These are phyloP conservation scores for Popillia japonica DNA, from an alignment of 1,140 invertebrate species.

Conservation along the genomic window DNA sequence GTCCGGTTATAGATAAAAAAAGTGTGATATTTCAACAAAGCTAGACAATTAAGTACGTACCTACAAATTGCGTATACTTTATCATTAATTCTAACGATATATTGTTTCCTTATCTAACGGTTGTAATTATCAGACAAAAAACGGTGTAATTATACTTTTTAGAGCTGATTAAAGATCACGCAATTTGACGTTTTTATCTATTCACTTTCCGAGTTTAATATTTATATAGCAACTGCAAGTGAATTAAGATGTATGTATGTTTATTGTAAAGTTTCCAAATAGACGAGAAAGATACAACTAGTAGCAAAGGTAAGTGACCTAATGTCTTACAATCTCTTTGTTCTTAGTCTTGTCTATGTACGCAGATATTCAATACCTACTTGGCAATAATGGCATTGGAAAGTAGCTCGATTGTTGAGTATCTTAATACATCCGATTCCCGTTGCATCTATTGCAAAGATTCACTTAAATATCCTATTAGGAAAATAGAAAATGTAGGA, in stretches of 20 bases:
- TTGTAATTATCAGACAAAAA: not conserved
- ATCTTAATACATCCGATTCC: not conserved
- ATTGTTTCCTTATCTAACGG: constrained; percentile 5
- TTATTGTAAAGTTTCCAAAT: not conserved
- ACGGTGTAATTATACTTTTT: not conserved
- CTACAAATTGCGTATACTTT: not conserved
- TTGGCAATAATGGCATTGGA: not conserved
- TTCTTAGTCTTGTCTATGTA: not conserved
- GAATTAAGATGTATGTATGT: not conserved
- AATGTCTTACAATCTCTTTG: not conserved
- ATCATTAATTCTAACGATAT: not conserved
- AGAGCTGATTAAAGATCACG: not conserved
- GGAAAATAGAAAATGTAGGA: not conserved
- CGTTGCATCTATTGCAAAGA: constrained; percentile 15
- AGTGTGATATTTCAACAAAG: not conserved
- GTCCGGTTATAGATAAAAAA: not conserved
- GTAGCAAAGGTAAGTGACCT: not conserved
- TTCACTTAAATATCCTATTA: not conserved
- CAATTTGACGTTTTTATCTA: not conserved
- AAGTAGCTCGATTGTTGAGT: not conserved
- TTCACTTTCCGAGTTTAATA: not conserved
- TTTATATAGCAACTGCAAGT: not conserved
- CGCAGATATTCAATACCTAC: not conserved
- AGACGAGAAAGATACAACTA: not conserved
- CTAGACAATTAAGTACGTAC: not conserved